Evolutionary conservation across 2,888 invertebrate genomes (phyloP), one percentile per base, ranked within the genome.

Genomic region (Acholoe squamosa): DNA sequence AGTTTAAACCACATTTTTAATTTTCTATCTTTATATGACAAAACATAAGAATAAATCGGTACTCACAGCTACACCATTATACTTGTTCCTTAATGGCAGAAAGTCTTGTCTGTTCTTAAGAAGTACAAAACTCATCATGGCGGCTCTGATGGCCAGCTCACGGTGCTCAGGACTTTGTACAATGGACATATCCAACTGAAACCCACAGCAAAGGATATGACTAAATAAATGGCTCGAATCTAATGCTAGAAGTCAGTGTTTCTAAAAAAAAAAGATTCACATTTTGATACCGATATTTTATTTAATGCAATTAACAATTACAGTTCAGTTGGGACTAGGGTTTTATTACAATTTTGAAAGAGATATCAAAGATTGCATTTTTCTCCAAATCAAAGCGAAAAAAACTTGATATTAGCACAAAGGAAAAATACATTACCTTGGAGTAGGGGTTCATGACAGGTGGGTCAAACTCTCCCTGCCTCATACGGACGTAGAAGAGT

Each of bases 391-490:
- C n/a, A n/a, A n/a, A n/a, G n/a, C n/a, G n/a, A n/a, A n/a, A n/a
- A n/a, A n/a, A n/a, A n/a, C n/a, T n/a, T n/a, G n/a, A n/a, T n/a
- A n/a, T n/a, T n/a, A n/a, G n/a, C n/a, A n/a, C n/a, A n/a, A n/a
- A n/a, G n/a, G n/a, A n/a, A n/a, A n/a, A n/a, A n/a, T n/a, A n/a
- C n/a, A 61, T 0, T 34, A 94, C 91, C n/a, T 90, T 91, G 54
- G 90, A 90, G 91, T 95, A 95, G 0, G 95, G 95, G 91, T 94
- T 94, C 94, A 94, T 94, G 25, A 43, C 84, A 0, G 91, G 90
- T 16, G 93, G 93, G 91, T 93, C 93, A 90, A 93, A 93, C 77
- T 92, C 91, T 43, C 93, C 93, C 0, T 93, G 91, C 16, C 92
- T 71, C 92, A 93, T 91, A 28, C 93, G 71, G 14, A 93, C 93